A percentile compares a stretch with the other conserved stretches of the same genome.
These are phyloP conservation scores for Phodopus roborovskii DNA, from an alignment of 2,113 vertebrate species.

Conservation along the genomic window DNA sequence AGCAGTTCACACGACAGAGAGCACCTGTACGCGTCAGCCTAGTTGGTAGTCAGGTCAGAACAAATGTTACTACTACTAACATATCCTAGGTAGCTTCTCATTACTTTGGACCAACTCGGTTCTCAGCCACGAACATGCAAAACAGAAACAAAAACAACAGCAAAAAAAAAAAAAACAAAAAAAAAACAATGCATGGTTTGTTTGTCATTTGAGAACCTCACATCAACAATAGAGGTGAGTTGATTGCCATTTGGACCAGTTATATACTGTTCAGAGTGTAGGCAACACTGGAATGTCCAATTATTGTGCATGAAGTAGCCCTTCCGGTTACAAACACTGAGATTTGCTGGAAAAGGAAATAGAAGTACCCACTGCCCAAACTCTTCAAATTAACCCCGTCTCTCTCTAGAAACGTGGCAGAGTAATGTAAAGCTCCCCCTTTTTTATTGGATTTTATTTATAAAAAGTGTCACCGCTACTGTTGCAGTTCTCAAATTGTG, in stretches of 20 bases:
- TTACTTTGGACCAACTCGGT: not conserved
- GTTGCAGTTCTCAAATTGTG: constrained; percentile 83
- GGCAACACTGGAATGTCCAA: not conserved
- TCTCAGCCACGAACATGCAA: constrained; percentile 77
- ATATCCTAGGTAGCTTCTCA: constrained; percentile 21
- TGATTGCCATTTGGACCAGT: not conserved
- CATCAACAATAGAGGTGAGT: constrained; percentile 80
- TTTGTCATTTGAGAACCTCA: constrained; percentile 79
- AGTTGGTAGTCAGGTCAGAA: constrained; percentile 36
- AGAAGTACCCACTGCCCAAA: not conserved
- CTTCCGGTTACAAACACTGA: not conserved
- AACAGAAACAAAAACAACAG: constrained; percentile 7
- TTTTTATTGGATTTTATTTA: constrained; percentile 26
- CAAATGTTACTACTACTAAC: constrained; percentile 11
- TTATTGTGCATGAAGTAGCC: not conserved
- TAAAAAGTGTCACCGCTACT: constrained; percentile 81
- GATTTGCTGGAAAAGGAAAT: not conserved
- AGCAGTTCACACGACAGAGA: not conserved
- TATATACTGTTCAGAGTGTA: not conserved
- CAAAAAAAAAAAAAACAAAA: not conserved
- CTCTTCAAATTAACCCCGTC: constrained; percentile 11
- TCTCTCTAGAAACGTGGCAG: not conserved
- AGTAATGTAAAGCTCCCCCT: not conserved
- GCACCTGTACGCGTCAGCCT: not conserved
- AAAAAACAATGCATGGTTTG: constrained; percentile 16